phyloP scores from a whole-genome alignment of 1,140 invertebrate species.

The Drosophila persimilis region DNA sequence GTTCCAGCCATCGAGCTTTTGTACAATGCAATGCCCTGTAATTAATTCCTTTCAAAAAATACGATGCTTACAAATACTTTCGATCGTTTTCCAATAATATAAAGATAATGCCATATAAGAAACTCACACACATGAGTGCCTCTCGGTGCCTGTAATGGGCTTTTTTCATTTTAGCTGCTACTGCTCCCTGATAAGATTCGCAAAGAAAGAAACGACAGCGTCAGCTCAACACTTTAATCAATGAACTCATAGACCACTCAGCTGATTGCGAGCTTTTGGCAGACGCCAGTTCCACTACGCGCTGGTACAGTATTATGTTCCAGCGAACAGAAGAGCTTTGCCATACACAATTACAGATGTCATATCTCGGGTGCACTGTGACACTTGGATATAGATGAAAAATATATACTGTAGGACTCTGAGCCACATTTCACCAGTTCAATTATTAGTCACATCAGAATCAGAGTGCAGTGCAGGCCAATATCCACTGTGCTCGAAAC shows the following conservation, averaged over 20 bases:
- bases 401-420: no score
- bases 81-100: slow-evolving; percentile 28
- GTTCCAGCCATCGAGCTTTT: neutral
- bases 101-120: slow-evolving; percentile 7
- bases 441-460: no score
- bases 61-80: slow-evolving; percentile 21
- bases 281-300: no score
- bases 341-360: neutral
- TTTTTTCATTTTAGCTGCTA: slow-evolving; percentile 53
- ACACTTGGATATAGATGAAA: no score
- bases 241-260: slow-evolving; percentile 53
- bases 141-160: slow-evolving; percentile 57
- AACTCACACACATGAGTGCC: slow-evolving; percentile 16
- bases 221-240: slow-evolving; percentile 70
- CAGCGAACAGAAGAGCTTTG: neutral
- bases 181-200: slow-evolving; percentile 58
- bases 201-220: slow-evolving; percentile 67
- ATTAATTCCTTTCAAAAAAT: slow-evolving; percentile 33
- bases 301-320: slow-evolving; percentile 20
- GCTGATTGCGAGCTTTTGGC: slow-evolving; percentile 16
- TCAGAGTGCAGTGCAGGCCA: slow-evolving; percentile 22
- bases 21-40: slow-evolving; percentile 17
- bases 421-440: no score
- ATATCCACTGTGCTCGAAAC: slow-evolving; percentile 28
- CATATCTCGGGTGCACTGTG: no score